A percentile compares a stretch with the other conserved stretches of the same genome.
These are phyloP conservation scores for Epirrita christyi DNA, from an alignment of 2,888 invertebrate species.

Conservation along the genomic window DNA sequence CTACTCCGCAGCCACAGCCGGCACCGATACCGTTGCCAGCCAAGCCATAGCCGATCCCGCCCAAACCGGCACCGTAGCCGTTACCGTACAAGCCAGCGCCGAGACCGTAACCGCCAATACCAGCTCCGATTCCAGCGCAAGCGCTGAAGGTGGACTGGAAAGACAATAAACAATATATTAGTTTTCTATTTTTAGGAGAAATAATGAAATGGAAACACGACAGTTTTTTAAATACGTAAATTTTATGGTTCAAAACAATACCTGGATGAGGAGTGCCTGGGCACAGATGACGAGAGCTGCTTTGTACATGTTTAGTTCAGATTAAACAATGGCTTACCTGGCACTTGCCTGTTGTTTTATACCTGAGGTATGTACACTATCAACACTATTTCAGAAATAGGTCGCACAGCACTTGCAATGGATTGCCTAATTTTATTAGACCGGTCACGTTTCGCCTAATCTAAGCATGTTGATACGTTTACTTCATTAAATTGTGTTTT, in stretches of 20 bases:
- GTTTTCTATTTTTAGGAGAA: too few relatives aligned
- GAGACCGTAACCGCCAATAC: conserved; percentile 21
- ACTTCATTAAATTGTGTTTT: conserved; percentile 7
- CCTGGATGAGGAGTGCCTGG: conserved; percentile 46
- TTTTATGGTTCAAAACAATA: conserved; percentile 16
- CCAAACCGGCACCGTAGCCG: conserved; percentile 40
- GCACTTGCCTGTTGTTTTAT: conserved; percentile 17
- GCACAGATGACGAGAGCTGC: conserved; percentile 42
- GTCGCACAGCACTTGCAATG: conserved; percentile 6
- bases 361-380: conserved; percentile 13
- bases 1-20: conserved; percentile 30
- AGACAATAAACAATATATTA: neutral
- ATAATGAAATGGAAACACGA: too few relatives aligned
- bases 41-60: conserved; percentile 9
- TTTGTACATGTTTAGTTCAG: conserved; percentile 43
- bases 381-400: conserved; percentile 24
- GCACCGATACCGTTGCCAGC: conserved; percentile 5
- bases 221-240: too few relatives aligned
- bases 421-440: conserved; percentile 1
- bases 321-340: conserved; percentile 17
- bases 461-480: neutral
- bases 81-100: conserved; percentile 21
- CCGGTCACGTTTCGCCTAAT: conserved; percentile 12
- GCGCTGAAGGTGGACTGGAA: conserved; percentile 24
- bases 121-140: conserved; percentile 11